phyloP scores from a whole-genome alignment of 2,113 vertebrate species.

The Mastomys natalensis region DNA sequence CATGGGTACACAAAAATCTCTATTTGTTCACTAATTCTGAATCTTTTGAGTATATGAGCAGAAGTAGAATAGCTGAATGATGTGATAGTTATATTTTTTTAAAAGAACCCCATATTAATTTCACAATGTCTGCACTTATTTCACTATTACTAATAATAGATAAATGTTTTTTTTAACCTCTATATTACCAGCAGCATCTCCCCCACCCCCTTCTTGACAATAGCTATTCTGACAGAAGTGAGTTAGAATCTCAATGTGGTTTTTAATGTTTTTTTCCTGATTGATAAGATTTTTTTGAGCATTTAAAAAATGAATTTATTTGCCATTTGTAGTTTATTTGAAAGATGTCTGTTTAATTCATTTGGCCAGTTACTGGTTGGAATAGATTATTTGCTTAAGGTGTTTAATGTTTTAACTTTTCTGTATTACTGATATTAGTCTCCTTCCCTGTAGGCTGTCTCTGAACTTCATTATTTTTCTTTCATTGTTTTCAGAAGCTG shows the following conservation, averaged over 20 bases:
- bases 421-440: not conserved
- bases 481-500: not conserved
- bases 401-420: not conserved
- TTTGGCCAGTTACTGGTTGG: not conserved
- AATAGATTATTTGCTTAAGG: not conserved
- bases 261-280: not conserved
- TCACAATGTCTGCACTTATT: not conserved
- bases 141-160: not conserved
- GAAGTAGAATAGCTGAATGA: not conserved
- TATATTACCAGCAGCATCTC: not conserved
- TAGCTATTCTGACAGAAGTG: not conserved
- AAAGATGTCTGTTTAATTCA: not conserved
- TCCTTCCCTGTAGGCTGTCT: not conserved
- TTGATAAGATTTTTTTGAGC: not conserved
- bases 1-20: not conserved
- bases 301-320: not conserved
- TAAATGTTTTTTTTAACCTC: not conserved
- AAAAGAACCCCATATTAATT: not conserved
- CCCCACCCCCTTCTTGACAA: no score
- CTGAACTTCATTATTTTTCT: constrained; percentile 17
- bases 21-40: not conserved
- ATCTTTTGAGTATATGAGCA: not conserved
- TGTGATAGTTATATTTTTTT: not conserved
- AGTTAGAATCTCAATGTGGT: not conserved
- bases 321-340: not conserved